Conservation (phyloP, 2,888 invertebrate genomes). For the Cheilosia urbana region DNA sequence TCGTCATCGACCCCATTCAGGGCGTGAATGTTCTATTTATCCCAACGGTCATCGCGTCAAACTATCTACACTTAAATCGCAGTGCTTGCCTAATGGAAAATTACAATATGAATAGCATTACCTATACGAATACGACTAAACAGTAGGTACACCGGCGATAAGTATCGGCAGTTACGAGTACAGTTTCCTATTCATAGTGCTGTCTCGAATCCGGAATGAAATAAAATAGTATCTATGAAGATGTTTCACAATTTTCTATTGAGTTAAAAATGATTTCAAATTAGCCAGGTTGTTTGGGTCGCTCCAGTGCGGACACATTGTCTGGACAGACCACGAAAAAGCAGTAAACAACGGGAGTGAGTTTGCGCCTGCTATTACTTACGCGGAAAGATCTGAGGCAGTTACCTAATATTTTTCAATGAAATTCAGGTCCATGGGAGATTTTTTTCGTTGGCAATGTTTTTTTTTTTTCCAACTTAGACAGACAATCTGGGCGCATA, state of each 20-base stretch:
- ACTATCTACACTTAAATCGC: constrained; percentile 36
- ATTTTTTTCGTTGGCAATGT: background rate
- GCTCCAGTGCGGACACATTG: constrained; percentile 64
- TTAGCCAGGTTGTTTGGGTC: constrained; percentile 55
- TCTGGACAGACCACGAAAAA: constrained; percentile 19
- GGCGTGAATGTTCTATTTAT: background rate
- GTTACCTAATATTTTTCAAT: constrained; percentile 5
- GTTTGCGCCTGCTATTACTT: constrained; percentile 1
- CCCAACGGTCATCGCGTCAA: constrained; percentile 14
- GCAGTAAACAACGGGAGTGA: background rate
- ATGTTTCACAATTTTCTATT: constrained; percentile 47
- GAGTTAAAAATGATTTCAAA: constrained; percentile 58
- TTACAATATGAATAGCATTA: constrained; percentile 61
- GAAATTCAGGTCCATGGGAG: constrained; percentile 32
- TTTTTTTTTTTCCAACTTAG: constrained; percentile 1
- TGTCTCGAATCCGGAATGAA: background rate
- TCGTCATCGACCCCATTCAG: constrained; percentile 12
- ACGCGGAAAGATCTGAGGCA: constrained; percentile 23
- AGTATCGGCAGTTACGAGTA: constrained; percentile 20
- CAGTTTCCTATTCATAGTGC: constrained; percentile 8
- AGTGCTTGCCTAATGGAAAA: constrained; percentile 59
- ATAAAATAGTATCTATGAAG: constrained; percentile 17
- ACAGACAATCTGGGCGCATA: constrained; percentile 15
- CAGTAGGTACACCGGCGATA: constrained; percentile 10
- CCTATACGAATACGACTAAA: background rate